phyloP scores from a whole-genome alignment of 2,113 vertebrate genomes.

The Upupa epops region DNA sequence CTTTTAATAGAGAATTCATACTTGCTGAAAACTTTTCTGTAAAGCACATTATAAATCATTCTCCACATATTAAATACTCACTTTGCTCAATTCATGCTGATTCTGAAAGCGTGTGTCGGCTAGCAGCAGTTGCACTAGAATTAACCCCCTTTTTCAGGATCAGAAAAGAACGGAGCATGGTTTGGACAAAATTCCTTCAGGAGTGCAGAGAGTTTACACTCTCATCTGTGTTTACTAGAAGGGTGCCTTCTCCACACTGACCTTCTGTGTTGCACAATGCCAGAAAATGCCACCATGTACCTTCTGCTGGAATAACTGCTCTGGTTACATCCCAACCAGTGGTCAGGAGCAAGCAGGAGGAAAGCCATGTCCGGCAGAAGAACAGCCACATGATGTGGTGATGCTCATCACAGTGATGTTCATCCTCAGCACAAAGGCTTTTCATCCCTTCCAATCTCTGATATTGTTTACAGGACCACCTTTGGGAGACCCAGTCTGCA shows the following conservation, averaged over 20 bases:
- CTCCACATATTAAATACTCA: slow-evolving; percentile 58
- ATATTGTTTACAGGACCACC: neutral
- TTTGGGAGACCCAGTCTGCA: neutral
- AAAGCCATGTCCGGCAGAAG: neutral
- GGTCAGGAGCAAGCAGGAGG: neutral
- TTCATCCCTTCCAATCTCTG: neutral
- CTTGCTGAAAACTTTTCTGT: slow-evolving; percentile 65
- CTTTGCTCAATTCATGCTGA: neutral
- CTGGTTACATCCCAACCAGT: too few relatives aligned
- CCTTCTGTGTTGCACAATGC: neutral
- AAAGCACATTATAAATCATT: slow-evolving; percentile 72
- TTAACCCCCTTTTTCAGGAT: neutral
- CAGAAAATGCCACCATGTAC: neutral
- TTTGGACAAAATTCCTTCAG: neutral
- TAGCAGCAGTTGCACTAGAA: neutral
- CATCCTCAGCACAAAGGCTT: rapidly evolving
- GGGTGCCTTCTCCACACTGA: neutral
- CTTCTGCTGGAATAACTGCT: rapidly evolving
- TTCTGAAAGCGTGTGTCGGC: neutral
- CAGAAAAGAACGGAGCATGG: neutral
- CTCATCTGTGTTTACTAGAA: rapidly evolving
- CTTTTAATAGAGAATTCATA: slow-evolving; percentile 67
- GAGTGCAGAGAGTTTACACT: neutral
- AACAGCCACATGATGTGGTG: too few relatives aligned
- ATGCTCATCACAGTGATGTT: too few relatives aligned